A percentile compares a stretch with the other conserved stretches of the same genome.
These are phyloP conservation scores for Trinorchestia longiramus DNA, from an alignment of 1,140 invertebrate genomes.

Conservation along the genomic window DNA sequence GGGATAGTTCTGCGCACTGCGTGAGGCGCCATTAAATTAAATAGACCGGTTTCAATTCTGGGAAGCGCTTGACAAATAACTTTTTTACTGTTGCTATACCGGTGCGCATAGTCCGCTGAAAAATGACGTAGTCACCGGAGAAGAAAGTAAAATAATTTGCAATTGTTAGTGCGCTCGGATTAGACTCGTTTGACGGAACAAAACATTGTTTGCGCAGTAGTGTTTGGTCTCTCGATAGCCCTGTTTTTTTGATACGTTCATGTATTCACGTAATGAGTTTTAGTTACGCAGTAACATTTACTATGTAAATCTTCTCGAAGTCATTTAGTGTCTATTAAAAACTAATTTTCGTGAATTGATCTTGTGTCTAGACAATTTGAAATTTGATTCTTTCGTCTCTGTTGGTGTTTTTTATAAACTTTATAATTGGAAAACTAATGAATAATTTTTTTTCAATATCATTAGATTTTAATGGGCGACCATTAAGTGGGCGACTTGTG, in stretches of 20 bases:
- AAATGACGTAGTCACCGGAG: not conserved
- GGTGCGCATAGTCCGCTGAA: not conserved
- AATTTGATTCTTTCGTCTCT: not conserved
- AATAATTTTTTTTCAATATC: too few species aligned
- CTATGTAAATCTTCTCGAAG: not conserved
- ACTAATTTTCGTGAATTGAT: not conserved
- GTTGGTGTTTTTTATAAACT: too few species aligned
- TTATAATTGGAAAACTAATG: too few species aligned
- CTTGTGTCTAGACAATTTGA: not conserved
- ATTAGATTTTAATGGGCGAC: too few species aligned
- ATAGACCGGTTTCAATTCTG: not conserved
- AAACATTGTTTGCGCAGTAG: not conserved
- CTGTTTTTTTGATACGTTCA: not conserved
- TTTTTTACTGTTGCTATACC: not conserved
- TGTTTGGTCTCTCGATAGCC: not conserved
- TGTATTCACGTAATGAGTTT: not conserved
- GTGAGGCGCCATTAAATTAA: not conserved
- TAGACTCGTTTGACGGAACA: not conserved
- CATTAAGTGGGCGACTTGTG: too few species aligned
- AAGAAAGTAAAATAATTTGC: not conserved
- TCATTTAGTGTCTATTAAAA: not conserved
- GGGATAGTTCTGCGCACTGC: not conserved
- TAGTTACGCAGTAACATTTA: not conserved
- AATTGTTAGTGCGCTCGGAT: not conserved
- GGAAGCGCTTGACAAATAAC: not conserved